These are phyloP conservation scores for Mystacides longicornis DNA, from an alignment of 2,888 invertebrate species.

Conservation along the genomic window DNA sequence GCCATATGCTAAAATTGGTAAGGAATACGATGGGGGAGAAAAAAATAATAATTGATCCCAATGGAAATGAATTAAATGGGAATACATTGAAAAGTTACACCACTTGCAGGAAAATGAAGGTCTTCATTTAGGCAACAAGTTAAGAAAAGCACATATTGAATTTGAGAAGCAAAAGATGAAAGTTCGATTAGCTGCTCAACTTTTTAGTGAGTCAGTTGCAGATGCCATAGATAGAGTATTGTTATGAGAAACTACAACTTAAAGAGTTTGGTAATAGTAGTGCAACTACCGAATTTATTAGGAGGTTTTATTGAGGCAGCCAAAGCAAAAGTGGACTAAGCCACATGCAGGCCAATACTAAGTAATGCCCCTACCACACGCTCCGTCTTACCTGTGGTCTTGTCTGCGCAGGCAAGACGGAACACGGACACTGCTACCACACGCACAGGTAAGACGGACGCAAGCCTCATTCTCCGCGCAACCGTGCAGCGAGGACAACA, in stretches of 20 bases:
- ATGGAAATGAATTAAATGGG: slow-evolving; percentile 1
- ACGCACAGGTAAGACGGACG: no score
- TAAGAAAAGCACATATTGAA: background rate
- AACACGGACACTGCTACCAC: no score
- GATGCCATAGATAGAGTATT: no score
- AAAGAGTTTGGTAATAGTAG: no score
- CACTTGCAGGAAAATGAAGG: background rate
- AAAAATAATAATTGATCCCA: background rate
- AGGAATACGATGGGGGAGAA: background rate
- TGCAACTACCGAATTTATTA: no score
- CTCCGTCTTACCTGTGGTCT: no score
- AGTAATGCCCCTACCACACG: no score
- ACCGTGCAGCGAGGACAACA: no score
- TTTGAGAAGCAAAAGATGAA: background rate
- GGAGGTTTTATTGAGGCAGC: background rate
- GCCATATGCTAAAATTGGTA: background rate
- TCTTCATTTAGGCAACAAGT: background rate
- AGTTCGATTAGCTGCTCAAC: background rate
- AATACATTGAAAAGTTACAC: background rate
- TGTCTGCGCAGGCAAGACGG: no score
- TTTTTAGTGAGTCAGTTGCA: no score
- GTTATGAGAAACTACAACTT: no score
- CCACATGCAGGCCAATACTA: background rate
- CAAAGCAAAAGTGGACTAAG: background rate
- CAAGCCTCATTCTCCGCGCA: no score